Evolutionary conservation across 92 coral and sea anemone species (phyloP).

Genomic region (Diadumene lineata): DNA sequence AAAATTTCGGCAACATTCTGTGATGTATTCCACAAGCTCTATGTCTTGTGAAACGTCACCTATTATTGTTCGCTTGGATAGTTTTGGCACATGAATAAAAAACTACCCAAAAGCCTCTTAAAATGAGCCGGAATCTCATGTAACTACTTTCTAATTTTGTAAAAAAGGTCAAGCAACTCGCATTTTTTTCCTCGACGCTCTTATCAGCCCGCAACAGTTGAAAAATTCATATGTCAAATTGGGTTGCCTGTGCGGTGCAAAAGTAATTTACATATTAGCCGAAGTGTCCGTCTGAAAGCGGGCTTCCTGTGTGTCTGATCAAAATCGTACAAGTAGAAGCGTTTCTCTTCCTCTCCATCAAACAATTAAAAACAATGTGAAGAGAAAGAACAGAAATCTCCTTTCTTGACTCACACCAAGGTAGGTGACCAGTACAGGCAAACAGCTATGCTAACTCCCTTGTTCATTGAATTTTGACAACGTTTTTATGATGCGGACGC

Average conservation of each 20-base stretch:
- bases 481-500: no score
- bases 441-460: neutral
- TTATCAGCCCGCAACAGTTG: neutral
- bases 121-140: neutral
- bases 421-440: slow-evolving; percentile 12
- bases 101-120: neutral
- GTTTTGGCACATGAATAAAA: neutral
- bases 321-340: slow-evolving; percentile 17
- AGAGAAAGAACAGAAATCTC: slow-evolving; percentile 22
- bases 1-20: neutral
- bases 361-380: slow-evolving; percentile 51
- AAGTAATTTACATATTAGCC: neutral
- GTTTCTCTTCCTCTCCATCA: slow-evolving; percentile 38
- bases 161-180: neutral
- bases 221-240: neutral
- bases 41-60: neutral
- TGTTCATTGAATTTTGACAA: slow-evolving; percentile 8
- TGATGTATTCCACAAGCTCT: neutral
- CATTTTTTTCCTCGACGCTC: neutral
- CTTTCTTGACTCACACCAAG: slow-evolving; percentile 20
- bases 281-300: slow-evolving; percentile 6
- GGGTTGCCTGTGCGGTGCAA: slow-evolving; percentile 24
- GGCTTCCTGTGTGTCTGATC: slow-evolving; percentile 38
- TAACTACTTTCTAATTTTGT: neutral
- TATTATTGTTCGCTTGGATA: neutral